Evolutionary conservation across 2,888 invertebrate genomes (phyloP), one percentile per base, ranked within the genome.

Genomic region (Pteria penguin): DNA sequence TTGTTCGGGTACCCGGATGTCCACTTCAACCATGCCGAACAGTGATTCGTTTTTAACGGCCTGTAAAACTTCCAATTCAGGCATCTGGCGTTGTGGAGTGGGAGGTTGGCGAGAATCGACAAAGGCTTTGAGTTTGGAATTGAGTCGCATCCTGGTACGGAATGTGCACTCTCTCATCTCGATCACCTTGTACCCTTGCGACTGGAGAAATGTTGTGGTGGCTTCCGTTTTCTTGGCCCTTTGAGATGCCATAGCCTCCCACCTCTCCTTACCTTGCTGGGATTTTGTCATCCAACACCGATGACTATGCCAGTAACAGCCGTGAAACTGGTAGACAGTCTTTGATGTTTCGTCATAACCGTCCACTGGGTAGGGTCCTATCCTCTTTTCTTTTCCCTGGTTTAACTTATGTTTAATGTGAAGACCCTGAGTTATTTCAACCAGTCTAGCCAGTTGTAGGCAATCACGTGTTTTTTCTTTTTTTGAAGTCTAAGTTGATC

Each of bases 11-110:
- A n/a, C n/a, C n/a, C n/a, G n/a, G n/a, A n/a, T 75, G 27, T 75
- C 80, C 18, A 78, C 74, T 32, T 75, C 78, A 3, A 77, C 70
- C 70, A 72, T 72, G 18, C 77, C 75, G 54, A 79, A 76, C 18
- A 78, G 52, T 14, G n/a, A 31, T 14, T 67, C 76, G 8, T 57
- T 54, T 18, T 29, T 29, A 8, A 78, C 80, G 1, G 72, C 76
- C 31, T 69, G 24, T 22, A 73, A 33, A 24, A 80, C 76, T 4
- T 8, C 8, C 45, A 72, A 22, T 31, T 60, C 67, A 22, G 67
- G 32, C 26, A 66, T 60, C 18, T 63, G 66, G 11, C 73, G 74
- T 54, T 73, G 68, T n/a, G 71, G 72, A 1, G 36, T n/a, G 8
- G 54, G 0, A 0, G 31, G 52, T 52, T 66, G 36, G 1, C 29